phyloP scores from a whole-genome alignment of 1,140 invertebrate genomes.

The Ephestia elutella region DNA sequence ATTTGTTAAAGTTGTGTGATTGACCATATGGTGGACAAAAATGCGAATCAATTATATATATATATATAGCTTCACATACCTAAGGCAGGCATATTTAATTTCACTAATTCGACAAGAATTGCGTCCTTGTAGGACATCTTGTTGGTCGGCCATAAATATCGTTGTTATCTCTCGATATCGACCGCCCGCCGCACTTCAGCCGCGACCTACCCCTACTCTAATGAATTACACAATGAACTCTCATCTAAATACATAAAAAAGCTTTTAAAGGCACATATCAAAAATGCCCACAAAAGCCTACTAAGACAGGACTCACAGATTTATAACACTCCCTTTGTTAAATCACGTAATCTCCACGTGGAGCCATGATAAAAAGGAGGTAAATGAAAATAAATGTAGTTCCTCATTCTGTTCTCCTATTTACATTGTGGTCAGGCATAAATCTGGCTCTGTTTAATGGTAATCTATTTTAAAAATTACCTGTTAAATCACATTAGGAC shows the following conservation, averaged over 20 bases:
- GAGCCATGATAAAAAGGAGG: conserved; percentile 67
- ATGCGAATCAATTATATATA: too few species aligned
- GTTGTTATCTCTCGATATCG: conserved; percentile 69
- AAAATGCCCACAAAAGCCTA: conserved; percentile 73
- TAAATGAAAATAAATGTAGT: conserved; percentile 74
- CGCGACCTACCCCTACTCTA: conserved; percentile 66
- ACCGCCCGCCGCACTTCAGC: conserved; percentile 50
- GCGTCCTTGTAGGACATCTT: conserved; percentile 57
- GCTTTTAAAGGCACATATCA: conserved; percentile 75
- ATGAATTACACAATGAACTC: conserved; percentile 74
- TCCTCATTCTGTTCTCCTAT: conserved; percentile 68
- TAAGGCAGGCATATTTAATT: background rate
- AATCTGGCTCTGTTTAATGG: conserved; percentile 59
- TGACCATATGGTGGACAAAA: background rate
- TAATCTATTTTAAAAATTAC: conserved; percentile 70
- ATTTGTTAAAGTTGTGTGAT: too few species aligned
- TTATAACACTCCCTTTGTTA: conserved; percentile 72
- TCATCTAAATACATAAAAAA: conserved; percentile 75
- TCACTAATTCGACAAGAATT: conserved; percentile 58
- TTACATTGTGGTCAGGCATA: conserved; percentile 59
- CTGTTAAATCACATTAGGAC: conserved; percentile 72
- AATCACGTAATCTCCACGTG: conserved; percentile 74
- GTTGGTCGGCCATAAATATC: conserved; percentile 65
- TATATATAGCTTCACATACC: too few species aligned
- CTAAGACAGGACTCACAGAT: conserved; percentile 69